These are phyloP conservation scores for Molossus molossus DNA, from an alignment of 2,797 vertebrate species.

Conservation along the genomic window DNA sequence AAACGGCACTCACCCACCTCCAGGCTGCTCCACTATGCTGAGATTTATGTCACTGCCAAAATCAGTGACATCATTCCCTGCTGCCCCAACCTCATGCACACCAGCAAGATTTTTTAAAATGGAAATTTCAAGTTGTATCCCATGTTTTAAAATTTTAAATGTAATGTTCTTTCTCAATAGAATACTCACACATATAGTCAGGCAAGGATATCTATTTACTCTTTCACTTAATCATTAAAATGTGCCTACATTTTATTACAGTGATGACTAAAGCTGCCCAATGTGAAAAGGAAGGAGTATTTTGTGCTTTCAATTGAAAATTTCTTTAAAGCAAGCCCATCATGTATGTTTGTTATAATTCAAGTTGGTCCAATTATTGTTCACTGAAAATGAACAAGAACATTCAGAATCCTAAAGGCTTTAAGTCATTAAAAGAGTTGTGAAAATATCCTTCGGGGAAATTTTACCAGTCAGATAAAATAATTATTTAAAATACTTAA, in stretches of 20 bases:
- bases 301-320: not conserved
- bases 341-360: not conserved
- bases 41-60: slow-evolving; percentile 54
- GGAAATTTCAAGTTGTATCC: slow-evolving; percentile 42
- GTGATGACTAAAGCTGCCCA: not conserved
- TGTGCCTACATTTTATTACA: not conserved
- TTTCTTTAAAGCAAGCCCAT: not conserved
- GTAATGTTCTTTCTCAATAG: slow-evolving; percentile 10
- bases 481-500: slow-evolving; percentile 52
- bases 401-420: not conserved
- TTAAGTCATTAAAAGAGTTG: not conserved
- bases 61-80: not conserved
- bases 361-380: slow-evolving; percentile 4
- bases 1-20: slow-evolving; percentile 56
- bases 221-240: slow-evolving; percentile 14
- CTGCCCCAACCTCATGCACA: not conserved
- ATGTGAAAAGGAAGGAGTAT: not conserved
- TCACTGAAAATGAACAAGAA: slow-evolving; percentile 51
- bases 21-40: not conserved
- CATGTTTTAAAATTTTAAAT: slow-evolving; percentile 56
- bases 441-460: slow-evolving; percentile 34
- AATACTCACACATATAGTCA: slow-evolving; percentile 27
- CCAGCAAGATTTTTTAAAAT: not conserved
- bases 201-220: not conserved
- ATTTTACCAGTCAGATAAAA: slow-evolving; percentile 54